Evolutionary conservation across 2,113 vertebrate genomes (phyloP).

Genomic region (Strix aluco): DNA sequence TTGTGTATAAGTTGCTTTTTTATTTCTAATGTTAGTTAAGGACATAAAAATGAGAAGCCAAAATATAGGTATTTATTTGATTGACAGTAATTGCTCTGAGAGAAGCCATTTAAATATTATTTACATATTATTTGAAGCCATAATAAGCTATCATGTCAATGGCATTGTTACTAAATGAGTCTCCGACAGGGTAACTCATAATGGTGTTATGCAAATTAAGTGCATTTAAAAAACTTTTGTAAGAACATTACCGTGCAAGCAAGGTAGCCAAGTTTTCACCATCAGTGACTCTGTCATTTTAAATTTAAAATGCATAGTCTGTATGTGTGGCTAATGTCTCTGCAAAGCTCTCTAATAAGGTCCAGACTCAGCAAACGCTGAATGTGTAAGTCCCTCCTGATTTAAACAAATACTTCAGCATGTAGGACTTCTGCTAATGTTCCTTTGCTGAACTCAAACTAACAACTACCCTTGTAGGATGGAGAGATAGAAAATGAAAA

Average conservation of each 20-base stretch:
- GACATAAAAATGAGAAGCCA: constrained; percentile 51
- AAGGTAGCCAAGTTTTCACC: not conserved
- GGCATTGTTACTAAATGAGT: constrained; percentile 42
- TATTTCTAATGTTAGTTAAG: constrained; percentile 49
- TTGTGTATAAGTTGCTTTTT: constrained; percentile 5
- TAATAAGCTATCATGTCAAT: constrained; percentile 44
- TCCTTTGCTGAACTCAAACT: not conserved
- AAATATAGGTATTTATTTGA: constrained; percentile 59
- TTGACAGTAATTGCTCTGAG: constrained; percentile 57
- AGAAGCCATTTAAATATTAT: constrained; percentile 71
- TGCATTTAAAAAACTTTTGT: not conserved
- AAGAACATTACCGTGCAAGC: not conserved
- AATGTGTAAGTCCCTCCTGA: not conserved
- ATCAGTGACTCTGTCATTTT: not conserved
- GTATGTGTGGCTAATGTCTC: not conserved
- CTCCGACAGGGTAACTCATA: not conserved
- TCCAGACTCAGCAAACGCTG: not conserved
- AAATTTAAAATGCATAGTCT: not conserved
- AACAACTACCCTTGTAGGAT: not conserved
- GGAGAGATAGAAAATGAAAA: not conserved
- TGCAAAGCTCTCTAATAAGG: not conserved
- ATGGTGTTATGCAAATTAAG: constrained; percentile 40
- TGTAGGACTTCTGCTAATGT: not conserved
- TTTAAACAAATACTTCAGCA: not conserved
- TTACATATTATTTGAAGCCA: constrained; percentile 67